Conservation (phyloP, 1,140 invertebrate species). For the Scaptomyza hsui region DNA sequence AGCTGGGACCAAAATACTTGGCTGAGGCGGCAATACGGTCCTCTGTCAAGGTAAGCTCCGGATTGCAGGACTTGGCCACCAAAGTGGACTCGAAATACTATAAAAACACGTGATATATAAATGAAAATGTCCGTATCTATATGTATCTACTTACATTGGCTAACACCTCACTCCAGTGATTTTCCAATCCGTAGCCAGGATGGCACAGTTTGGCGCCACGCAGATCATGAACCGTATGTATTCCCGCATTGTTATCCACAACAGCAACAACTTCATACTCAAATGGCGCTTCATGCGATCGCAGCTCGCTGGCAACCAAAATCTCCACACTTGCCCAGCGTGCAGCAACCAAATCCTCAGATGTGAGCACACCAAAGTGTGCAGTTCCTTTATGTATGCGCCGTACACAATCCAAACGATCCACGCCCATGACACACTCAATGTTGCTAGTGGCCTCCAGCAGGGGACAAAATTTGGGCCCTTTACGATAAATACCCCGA, state of each 20-base stretch:
- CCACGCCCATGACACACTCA: slow-evolving; percentile 88
- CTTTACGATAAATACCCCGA: slow-evolving; percentile 85
- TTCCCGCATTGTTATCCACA: slow-evolving; percentile 85
- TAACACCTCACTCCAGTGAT: slow-evolving; percentile 88
- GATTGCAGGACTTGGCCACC: slow-evolving; percentile 88
- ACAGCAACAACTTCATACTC: slow-evolving; percentile 89
- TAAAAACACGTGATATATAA: not conserved
- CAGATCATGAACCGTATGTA: slow-evolving; percentile 86
- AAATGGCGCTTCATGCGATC: slow-evolving; percentile 85
- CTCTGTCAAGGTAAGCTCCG: slow-evolving; percentile 88
- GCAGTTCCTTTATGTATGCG: slow-evolving; percentile 89
- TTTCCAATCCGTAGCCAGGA: slow-evolving; percentile 88
- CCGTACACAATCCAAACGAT: slow-evolving; percentile 91
- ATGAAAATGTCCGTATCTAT: not conserved
- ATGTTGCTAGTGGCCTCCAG: slow-evolving; percentile 86
- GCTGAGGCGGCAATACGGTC: slow-evolving; percentile 89
- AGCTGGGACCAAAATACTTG: slow-evolving; percentile 89
- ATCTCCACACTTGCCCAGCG: slow-evolving; percentile 87
- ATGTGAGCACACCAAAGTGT: slow-evolving; percentile 92
- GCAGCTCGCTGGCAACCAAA: slow-evolving; percentile 89
- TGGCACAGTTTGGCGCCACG: slow-evolving; percentile 89
- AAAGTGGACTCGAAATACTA: slow-evolving; percentile 90
- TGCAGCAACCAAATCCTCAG: slow-evolving; percentile 92
- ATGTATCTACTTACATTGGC: slow-evolving; percentile 85
- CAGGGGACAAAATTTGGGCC: slow-evolving; percentile 86